Percentiles rank a stretch among this genome's conserved stretches.
These are phyloP conservation scores for Nephila pilipes DNA, from an alignment of 1,140 invertebrate species.

Conservation along the genomic window DNA sequence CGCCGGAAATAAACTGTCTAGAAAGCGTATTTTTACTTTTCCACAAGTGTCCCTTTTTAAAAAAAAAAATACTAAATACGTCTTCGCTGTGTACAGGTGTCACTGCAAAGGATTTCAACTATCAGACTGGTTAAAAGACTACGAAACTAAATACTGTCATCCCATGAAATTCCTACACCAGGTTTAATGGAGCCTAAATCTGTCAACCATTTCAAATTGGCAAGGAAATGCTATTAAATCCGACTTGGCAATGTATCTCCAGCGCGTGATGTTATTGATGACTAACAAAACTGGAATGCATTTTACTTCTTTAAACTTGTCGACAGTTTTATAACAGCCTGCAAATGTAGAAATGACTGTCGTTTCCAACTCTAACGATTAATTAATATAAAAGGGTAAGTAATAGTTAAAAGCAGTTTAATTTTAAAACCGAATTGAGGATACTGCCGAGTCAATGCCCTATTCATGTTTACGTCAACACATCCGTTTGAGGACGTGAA, in stretches of 20 bases:
- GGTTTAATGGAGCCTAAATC: neutral
- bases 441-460: no score
- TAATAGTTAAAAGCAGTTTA: no score
- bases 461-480: no score
- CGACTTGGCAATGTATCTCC: neutral
- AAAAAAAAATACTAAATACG: no score
- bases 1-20: constrained; percentile 21
- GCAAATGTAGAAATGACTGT: no score
- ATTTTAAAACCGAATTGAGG: no score
- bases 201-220: neutral
- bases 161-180: neutral
- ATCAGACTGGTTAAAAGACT: neutral
- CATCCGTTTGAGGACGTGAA: no score
- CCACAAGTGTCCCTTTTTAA: neutral
- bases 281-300: neutral
- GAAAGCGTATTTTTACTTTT: neutral
- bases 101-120: neutral
- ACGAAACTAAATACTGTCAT: neutral
- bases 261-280: neutral
- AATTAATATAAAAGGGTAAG: no score
- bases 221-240: neutral
- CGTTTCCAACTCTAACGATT: no score
- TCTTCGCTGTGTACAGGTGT: neutral
- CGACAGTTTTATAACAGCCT: neutral
- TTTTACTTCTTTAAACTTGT: neutral